Evolutionary conservation across 2,797 vertebrate genomes (phyloP).

Genomic region (Glossophaga mutica): DNA sequence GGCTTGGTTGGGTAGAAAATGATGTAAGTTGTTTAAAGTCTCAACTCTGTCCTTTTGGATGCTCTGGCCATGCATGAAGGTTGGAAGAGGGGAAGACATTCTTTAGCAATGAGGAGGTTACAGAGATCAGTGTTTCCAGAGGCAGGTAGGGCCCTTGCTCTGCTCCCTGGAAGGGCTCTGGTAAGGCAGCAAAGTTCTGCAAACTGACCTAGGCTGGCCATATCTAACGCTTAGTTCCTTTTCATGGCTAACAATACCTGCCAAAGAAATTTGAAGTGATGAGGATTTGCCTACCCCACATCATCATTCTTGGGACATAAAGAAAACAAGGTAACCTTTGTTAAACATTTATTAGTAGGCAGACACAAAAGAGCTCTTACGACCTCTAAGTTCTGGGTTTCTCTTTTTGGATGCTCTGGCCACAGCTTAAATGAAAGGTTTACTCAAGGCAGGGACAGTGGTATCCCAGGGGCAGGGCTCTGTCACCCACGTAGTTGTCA

Average conservation of each 20-base stretch:
- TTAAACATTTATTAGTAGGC: neutral
- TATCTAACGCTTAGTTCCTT: neutral
- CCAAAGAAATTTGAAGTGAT: neutral
- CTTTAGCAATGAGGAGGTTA: neutral
- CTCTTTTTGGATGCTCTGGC: neutral
- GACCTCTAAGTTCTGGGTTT: neutral
- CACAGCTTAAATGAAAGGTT: neutral
- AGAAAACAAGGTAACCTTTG: neutral
- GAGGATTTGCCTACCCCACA: neutral
- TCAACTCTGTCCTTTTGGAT: neutral
- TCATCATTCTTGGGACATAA: neutral
- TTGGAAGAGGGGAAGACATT: neutral
- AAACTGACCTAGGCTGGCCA: neutral
- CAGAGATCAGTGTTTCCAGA: neutral
- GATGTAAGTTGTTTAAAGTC: neutral
- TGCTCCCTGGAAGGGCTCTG: neutral
- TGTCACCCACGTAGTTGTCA: neutral
- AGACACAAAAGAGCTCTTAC: neutral
- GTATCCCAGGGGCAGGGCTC: neutral
- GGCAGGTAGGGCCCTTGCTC: neutral
- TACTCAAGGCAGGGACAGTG: neutral
- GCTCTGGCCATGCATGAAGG: neutral
- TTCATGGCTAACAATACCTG: neutral
- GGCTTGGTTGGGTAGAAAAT: neutral
- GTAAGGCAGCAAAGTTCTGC: neutral